These are phyloP conservation scores for Botrylloides violaceus DNA, from an alignment of 23 tunicate genomes.

Conservation along the genomic window DNA sequence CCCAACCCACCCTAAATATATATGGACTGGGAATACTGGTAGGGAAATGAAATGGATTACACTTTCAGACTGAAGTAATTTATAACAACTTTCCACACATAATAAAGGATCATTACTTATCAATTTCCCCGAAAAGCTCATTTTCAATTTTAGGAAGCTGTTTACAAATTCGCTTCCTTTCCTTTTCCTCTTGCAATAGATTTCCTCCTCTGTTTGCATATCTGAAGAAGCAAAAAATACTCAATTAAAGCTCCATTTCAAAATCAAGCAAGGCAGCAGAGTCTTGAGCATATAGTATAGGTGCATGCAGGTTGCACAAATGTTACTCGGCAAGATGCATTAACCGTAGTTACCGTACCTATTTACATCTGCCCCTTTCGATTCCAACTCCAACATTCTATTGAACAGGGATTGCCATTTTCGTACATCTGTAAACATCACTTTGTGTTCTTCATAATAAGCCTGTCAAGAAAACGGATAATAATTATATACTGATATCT, in stretches of 20 bases:
- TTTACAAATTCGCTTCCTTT: slow-evolving; percentile 59
- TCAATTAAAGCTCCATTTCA: too few relatives aligned
- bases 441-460: slow-evolving; percentile 76
- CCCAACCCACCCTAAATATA: background rate
- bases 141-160: slow-evolving; percentile 91
- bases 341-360: too few relatives aligned
- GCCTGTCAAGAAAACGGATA: slow-evolving; percentile 26
- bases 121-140: slow-evolving; percentile 70
- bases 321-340: too few relatives aligned
- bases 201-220: slow-evolving; percentile 83
- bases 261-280: too few relatives aligned
- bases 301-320: too few relatives aligned
- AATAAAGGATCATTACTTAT: slow-evolving; percentile 31
- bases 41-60: background rate
- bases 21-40: background rate
- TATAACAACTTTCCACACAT: background rate
- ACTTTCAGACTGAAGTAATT: too few relatives aligned
- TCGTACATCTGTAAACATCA: slow-evolving; percentile 52
- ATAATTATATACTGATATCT: background rate
- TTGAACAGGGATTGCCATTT: slow-evolving; percentile 73
- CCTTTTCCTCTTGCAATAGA: slow-evolving; percentile 65
- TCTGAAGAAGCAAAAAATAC: background rate
- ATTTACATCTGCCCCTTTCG: slow-evolving; percentile 49
- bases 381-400: slow-evolving; percentile 80
- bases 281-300: too few relatives aligned